These are phyloP conservation scores for Origma solitaria DNA, from an alignment of 2,113 vertebrate species.

Conservation along the genomic window DNA sequence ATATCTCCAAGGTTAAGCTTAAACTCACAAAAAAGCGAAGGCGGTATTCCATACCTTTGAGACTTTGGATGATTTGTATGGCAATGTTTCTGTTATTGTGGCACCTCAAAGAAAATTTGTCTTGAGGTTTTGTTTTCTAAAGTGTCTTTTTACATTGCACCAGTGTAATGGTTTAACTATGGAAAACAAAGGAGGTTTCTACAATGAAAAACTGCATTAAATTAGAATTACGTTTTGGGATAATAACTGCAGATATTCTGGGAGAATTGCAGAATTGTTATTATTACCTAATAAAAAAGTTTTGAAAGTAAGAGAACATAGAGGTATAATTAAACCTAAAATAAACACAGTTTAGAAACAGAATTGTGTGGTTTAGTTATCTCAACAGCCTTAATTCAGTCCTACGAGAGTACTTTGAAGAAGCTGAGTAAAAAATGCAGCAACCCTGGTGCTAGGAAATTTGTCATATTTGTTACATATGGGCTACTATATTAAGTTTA, in stretches of 20 bases:
- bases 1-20: not conserved
- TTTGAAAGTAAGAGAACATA: not conserved
- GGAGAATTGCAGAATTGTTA: not conserved
- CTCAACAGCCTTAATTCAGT: not conserved
- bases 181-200: not conserved
- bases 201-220: not conserved
- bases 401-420: not conserved
- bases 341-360: not conserved
- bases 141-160: not conserved
- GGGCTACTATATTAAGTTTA: not conserved
- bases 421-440: not conserved
- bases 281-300: not conserved
- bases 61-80: not conserved
- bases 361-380: not conserved
- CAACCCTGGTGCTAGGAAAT: not conserved
- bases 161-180: not conserved
- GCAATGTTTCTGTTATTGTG: not conserved
- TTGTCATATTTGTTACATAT: not conserved
- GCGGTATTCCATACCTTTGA: not conserved
- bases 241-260: constrained; percentile 14
- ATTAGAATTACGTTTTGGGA: not conserved
- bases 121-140: not conserved
- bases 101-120: not conserved
- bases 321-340: not conserved
- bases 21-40: not conserved